Conservation (phyloP, 2,113 vertebrate genomes). For the Rhodinocichla rosea region DNA sequence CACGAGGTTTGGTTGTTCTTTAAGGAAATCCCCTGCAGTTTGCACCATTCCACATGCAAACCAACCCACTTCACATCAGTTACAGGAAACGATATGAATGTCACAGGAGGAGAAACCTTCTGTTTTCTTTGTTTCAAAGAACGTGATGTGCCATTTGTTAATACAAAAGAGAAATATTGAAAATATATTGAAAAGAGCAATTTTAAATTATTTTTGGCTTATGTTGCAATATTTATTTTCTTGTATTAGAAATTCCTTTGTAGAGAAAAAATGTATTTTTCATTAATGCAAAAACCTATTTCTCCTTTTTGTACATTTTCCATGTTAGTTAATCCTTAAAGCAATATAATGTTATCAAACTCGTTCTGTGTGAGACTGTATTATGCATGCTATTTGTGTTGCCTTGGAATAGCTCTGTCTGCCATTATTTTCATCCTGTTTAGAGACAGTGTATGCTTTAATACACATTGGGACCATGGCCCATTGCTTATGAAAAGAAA, state of each 20-base stretch:
- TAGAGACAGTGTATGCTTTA: slow-evolving; percentile 73
- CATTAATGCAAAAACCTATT: slow-evolving; percentile 99
- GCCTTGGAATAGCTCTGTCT: slow-evolving; percentile 86
- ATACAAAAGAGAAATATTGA: slow-evolving; percentile 99
- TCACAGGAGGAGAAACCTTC: slow-evolving; percentile 89
- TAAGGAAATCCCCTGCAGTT: slow-evolving; percentile 52
- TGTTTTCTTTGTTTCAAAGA: slow-evolving; percentile 99
- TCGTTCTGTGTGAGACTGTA: slow-evolving; percentile 86
- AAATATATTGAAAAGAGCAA: slow-evolving; percentile 99
- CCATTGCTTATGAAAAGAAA: slow-evolving; percentile 57
- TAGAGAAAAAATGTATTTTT: slow-evolving; percentile 99
- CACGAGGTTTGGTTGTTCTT: slow-evolving; percentile 69
- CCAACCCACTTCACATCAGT: slow-evolving; percentile 77
- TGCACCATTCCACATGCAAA: slow-evolving; percentile 68
- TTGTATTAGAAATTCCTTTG: slow-evolving; percentile 99
- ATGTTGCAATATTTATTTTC: slow-evolving; percentile 99
- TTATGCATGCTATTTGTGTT: slow-evolving; percentile 92
- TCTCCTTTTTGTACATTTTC: slow-evolving; percentile 99
- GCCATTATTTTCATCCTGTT: slow-evolving; percentile 75
- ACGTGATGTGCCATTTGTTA: slow-evolving; percentile 99
- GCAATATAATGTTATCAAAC: slow-evolving; percentile 91
- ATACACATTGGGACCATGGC: slow-evolving; percentile 73
- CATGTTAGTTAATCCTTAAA: slow-evolving; percentile 93
- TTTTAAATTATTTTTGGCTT: slow-evolving; percentile 99
- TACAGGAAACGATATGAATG: slow-evolving; percentile 91